These are phyloP conservation scores for Nyctibius bracteatus DNA, from an alignment of 2,113 vertebrate genomes.

Conservation along the genomic window DNA sequence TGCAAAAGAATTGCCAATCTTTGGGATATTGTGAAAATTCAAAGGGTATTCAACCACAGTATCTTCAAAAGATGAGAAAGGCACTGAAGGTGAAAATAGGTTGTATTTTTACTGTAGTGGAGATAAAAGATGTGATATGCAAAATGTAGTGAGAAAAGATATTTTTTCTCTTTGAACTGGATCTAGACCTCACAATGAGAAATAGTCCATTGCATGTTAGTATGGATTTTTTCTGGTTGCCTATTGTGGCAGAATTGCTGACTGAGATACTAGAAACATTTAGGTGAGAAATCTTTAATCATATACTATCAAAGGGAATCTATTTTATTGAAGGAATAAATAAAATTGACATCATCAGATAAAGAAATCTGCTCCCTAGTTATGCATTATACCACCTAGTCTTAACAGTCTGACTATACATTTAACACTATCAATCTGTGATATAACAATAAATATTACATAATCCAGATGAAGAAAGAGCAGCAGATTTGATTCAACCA, in stretches of 20 bases:
- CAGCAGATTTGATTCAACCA: neutral
- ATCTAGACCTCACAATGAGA: neutral
- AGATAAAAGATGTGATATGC: neutral
- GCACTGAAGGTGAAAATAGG: neutral
- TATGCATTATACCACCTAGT: neutral
- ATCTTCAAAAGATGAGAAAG: neutral
- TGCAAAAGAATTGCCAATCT: neutral
- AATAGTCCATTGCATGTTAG: neutral
- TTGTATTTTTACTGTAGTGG: neutral
- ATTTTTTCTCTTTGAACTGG: neutral
- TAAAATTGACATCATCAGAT: neutral
- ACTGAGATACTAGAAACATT: neutral
- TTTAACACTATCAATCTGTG: neutral
- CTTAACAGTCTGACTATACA: neutral
- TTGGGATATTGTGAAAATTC: slow-evolving; percentile 4
- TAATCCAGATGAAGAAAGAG: neutral
- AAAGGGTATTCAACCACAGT: neutral
- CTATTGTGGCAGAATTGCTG: neutral
- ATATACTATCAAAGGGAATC: neutral
- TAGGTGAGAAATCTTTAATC: neutral
- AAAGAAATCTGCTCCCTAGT: neutral
- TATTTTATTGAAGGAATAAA: neutral
- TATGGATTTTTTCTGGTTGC: neutral
- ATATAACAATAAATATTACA: neutral
- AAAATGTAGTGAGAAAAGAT: neutral